phyloP scores from a whole-genome alignment of 1,140 invertebrate species.

The Bursaphelenchus mucronatus region DNA sequence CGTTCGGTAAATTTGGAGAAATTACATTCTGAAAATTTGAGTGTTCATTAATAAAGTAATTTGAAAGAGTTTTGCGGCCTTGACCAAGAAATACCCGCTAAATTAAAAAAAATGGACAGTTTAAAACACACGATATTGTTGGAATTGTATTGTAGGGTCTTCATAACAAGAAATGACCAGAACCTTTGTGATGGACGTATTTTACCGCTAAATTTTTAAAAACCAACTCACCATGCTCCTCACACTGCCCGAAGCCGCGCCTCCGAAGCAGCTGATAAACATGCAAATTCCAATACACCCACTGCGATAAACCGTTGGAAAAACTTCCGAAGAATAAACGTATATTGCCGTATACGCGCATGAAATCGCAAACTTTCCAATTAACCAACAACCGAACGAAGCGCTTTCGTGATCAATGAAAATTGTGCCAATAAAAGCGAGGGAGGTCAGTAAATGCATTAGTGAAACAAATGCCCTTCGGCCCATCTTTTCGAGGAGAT shows the following conservation, averaged over 20 bases:
- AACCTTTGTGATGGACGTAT: too few relatives aligned
- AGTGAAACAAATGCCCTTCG: neutral
- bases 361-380: conserved; percentile 21
- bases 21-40: neutral
- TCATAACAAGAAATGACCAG: too few relatives aligned
- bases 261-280: conserved; percentile 22
- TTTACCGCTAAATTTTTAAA: neutral
- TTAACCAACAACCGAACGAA: conserved; percentile 4
- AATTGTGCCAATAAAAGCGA: conserved; percentile 14
- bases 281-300: conserved; percentile 24
- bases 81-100: too few relatives aligned
- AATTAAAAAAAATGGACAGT: too few relatives aligned
- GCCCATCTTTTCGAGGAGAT: conserved; percentile 36
- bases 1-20: conserved; percentile 2
- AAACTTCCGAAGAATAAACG: conserved; percentile 15
- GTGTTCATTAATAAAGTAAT: neutral
- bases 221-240: conserved; percentile 10
- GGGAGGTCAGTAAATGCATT: neutral
- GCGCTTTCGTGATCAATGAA: conserved; percentile 7
- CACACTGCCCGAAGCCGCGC: conserved; percentile 5
- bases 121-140: too few relatives aligned
- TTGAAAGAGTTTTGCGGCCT: too few relatives aligned
- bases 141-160: too few relatives aligned
- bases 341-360: conserved; percentile 35
- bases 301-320: conserved; percentile 13